A percentile compares a stretch with the other conserved stretches of the same genome.
phyloP scores from a whole-genome alignment of 2,888 invertebrate species.

The Diploptera punctata region DNA sequence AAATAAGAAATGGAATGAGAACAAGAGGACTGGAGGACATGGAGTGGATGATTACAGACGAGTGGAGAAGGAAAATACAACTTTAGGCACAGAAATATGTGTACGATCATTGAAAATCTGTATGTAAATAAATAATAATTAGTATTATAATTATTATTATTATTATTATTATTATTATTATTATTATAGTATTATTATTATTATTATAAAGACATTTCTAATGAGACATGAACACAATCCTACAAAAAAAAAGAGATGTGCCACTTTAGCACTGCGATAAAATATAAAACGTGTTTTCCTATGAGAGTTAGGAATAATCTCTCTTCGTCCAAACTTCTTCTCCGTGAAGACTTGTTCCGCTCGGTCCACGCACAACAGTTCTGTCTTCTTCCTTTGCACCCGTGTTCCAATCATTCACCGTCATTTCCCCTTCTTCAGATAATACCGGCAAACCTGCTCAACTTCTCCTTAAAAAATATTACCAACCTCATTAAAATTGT shows the following conservation, averaged over 20 bases:
- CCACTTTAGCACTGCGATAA: background rate
- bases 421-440: background rate
- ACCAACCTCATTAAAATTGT: slow-evolving; percentile 6
- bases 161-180: too few species aligned
- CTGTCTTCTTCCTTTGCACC: background rate
- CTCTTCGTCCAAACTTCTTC: background rate
- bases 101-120: too few species aligned
- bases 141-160: too few species aligned
- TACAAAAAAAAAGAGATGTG: background rate
- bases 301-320: background rate
- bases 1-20: too few species aligned
- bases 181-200: too few species aligned
- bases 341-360: slow-evolving; percentile 5
- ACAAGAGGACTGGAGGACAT: too few species aligned
- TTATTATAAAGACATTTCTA: too few species aligned
- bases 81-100: too few species aligned
- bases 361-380: slow-evolving; percentile 10
- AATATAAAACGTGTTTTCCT: background rate
- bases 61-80: too few species aligned
- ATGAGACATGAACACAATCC: too few species aligned
- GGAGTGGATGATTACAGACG: too few species aligned
- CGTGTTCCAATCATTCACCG: slow-evolving; percentile 26
- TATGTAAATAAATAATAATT: too few species aligned
- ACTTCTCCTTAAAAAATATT: background rate
- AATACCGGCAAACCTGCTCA: background rate